Conservation (phyloP, 2,888 invertebrate genomes). For the Amphipyra berbera region DNA sequence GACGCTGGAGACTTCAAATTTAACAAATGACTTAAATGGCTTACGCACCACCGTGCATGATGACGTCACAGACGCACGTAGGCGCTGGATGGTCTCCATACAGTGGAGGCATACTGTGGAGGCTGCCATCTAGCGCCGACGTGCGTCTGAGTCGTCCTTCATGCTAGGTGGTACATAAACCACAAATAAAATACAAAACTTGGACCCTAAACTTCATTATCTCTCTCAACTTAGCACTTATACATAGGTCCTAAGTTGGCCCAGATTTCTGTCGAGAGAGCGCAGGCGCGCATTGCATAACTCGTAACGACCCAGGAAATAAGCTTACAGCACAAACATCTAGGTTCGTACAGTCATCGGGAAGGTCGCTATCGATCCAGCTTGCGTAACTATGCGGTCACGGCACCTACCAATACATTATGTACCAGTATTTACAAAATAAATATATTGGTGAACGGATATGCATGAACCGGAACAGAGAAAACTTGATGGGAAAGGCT, state of each 20-base stretch:
- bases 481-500: too few species aligned
- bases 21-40: too few species aligned
- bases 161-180: too few species aligned
- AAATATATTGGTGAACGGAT: too few species aligned
- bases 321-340: constrained; percentile 40
- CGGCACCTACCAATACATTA: constrained; percentile 14
- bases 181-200: not conserved
- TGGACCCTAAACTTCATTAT: constrained; percentile 1
- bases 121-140: too few species aligned
- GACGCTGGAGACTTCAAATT: too few species aligned
- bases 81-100: too few species aligned
- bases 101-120: too few species aligned
- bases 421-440: not conserved
- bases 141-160: too few species aligned
- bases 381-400: constrained; percentile 48
- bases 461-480: too few species aligned
- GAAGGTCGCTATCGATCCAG: constrained; percentile 51
- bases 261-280: constrained; percentile 36
- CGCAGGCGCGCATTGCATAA: constrained; percentile 61
- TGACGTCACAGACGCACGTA: too few species aligned
- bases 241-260: constrained; percentile 23
- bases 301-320: constrained; percentile 55
- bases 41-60: too few species aligned
- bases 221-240: constrained; percentile 35
- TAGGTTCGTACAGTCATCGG: constrained; percentile 47